phyloP scores from a whole-genome alignment of 2,888 invertebrate species.

The Zelleria hepariella region DNA sequence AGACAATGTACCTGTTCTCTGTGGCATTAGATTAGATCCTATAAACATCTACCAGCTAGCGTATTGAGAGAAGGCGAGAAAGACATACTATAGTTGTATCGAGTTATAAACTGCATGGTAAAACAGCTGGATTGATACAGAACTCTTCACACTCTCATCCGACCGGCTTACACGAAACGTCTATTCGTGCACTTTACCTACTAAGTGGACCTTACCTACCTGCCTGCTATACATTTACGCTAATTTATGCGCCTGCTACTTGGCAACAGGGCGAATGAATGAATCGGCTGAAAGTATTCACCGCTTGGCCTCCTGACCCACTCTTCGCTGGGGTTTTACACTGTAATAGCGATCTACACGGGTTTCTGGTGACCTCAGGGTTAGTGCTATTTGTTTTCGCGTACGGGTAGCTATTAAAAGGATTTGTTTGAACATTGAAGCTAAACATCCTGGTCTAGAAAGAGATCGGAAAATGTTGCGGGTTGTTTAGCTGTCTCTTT shows the following conservation, averaged over 20 bases:
- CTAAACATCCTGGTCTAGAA: background rate
- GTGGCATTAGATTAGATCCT: too few relatives aligned
- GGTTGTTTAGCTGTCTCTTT: background rate
- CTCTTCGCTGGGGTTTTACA: background rate
- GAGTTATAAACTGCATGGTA: too few relatives aligned
- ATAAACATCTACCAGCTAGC: too few relatives aligned
- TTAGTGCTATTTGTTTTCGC: background rate
- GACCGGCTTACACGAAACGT: too few relatives aligned
- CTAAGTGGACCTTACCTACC: too few relatives aligned
- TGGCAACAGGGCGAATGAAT: background rate
- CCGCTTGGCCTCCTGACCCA: background rate
- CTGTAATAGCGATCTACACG: background rate
- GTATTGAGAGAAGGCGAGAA: too few relatives aligned
- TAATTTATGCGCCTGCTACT: background rate
- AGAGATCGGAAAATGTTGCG: background rate
- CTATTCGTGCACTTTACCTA: too few relatives aligned
- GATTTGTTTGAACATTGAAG: background rate
- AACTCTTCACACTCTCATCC: too few relatives aligned
- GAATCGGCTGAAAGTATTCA: background rate
- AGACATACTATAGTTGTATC: too few relatives aligned
- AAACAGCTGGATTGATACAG: too few relatives aligned
- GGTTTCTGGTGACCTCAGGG: background rate
- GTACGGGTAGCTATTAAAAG: background rate
- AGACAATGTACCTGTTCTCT: too few relatives aligned
- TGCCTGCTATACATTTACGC: background rate